A percentile compares a stretch with the other conserved stretches of the same genome.
Conservation (phyloP, 1,140 invertebrate species). For the Stenopsyche tienmushanensis region DNA sequence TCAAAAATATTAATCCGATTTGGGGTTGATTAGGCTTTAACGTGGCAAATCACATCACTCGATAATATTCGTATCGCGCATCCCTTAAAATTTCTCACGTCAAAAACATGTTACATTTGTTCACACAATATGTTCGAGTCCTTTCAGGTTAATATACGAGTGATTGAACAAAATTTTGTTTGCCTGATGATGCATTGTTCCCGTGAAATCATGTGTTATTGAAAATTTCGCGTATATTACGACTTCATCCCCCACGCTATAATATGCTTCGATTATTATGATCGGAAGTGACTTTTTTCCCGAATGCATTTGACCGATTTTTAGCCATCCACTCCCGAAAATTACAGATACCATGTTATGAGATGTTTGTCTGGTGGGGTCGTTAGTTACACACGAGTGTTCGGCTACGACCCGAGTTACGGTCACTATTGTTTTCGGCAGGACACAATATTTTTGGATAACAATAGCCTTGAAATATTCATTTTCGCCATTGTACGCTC, state of each 20-base stretch:
- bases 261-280: background rate
- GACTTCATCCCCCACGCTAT: background rate
- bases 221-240: background rate
- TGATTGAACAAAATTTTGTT: constrained; percentile 3
- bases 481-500: background rate
- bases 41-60: too few relatives aligned
- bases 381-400: background rate
- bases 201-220: constrained; percentile 2
- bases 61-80: too few relatives aligned
- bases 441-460: background rate
- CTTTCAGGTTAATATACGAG: constrained; percentile 19
- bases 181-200: constrained; percentile 21
- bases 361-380: too few relatives aligned
- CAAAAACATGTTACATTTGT: too few relatives aligned
- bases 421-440: background rate
- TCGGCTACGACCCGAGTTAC: background rate
- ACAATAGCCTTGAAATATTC: constrained; percentile 6
- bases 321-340: too few relatives aligned
- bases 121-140: too few relatives aligned
- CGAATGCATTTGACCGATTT: too few relatives aligned
- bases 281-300: background rate
- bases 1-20: too few relatives aligned
- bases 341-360: too few relatives aligned
- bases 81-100: too few relatives aligned
- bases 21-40: too few relatives aligned